Conservation (phyloP, 2,888 invertebrate species). For the Saturnia pavonia region DNA sequence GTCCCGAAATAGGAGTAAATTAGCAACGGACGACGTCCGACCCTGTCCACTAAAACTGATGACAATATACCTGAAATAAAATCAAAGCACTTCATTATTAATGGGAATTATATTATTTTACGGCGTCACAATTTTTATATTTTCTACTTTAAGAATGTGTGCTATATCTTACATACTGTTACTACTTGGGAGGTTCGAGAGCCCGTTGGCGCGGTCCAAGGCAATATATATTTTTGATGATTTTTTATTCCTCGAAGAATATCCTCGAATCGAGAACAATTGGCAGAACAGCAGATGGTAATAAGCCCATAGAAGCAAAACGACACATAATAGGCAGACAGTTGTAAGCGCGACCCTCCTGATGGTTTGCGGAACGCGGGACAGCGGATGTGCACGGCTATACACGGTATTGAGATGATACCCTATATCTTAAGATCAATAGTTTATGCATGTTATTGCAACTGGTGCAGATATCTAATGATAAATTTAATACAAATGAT, state of each 20-base stretch:
- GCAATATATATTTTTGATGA: background rate
- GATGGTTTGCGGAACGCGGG: no score
- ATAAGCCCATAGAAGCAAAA: background rate
- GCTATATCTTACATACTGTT: background rate
- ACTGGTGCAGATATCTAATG: no score
- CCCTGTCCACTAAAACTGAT: constrained; percentile 45
- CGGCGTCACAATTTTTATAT: background rate
- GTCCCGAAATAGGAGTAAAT: constrained; percentile 58
- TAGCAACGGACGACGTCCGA: constrained; percentile 67
- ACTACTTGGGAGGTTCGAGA: background rate
- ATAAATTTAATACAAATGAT: no score
- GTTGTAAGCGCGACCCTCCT: no score
- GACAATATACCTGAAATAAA: constrained; percentile 48
- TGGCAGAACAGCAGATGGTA: background rate
- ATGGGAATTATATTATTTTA: background rate
- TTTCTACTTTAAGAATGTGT: background rate
- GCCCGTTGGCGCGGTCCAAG: background rate
- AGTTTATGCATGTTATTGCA: no score
- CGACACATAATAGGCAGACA: no score
- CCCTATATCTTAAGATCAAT: no score
- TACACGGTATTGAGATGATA: no score
- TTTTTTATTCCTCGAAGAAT: background rate
- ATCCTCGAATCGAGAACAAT: background rate
- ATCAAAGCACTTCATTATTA: background rate
- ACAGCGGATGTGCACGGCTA: no score